Evolutionary conservation across 2,113 vertebrate species (phyloP).

Genomic region (Elephantulus edwardii): DNA sequence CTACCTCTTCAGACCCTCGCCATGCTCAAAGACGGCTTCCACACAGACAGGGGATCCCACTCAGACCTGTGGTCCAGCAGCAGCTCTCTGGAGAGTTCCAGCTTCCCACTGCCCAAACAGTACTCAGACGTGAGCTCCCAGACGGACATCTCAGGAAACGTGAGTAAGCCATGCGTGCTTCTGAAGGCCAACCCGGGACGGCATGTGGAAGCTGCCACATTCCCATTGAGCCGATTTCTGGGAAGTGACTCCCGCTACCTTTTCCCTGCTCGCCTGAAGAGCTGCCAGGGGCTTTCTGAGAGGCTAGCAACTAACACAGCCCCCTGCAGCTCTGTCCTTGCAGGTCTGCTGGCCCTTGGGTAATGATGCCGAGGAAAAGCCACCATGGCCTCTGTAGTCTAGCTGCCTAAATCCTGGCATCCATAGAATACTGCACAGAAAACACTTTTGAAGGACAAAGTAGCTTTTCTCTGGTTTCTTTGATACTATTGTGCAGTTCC

Average conservation of each 20-base stretch:
- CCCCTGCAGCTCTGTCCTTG: neutral
- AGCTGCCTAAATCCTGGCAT: neutral
- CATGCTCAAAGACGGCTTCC: constrained; percentile 93
- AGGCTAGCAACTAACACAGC: neutral
- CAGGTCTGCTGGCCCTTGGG: neutral
- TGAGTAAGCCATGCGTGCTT: constrained; percentile 76
- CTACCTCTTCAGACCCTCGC: constrained; percentile 91
- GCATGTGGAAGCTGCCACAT: neutral
- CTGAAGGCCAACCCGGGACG: no score
- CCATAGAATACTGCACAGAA: neutral
- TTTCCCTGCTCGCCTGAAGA: neutral
- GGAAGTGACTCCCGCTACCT: neutral
- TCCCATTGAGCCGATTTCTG: neutral
- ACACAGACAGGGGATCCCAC: constrained; percentile 89
- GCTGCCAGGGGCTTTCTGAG: neutral
- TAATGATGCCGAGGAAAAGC: neutral
- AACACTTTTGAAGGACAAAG: neutral
- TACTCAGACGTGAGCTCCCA: constrained; percentile 95
- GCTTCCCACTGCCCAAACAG: constrained; percentile 86
- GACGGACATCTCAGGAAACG: constrained; percentile 94
- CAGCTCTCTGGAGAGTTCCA: constrained; percentile 87
- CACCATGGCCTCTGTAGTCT: accelerated
- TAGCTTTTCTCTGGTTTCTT: neutral
- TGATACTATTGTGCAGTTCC: neutral
- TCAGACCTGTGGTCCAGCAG: constrained; percentile 93